These are phyloP conservation scores for Mythimna albipuncta DNA, from an alignment of 2,888 invertebrate species.

Conservation along the genomic window DNA sequence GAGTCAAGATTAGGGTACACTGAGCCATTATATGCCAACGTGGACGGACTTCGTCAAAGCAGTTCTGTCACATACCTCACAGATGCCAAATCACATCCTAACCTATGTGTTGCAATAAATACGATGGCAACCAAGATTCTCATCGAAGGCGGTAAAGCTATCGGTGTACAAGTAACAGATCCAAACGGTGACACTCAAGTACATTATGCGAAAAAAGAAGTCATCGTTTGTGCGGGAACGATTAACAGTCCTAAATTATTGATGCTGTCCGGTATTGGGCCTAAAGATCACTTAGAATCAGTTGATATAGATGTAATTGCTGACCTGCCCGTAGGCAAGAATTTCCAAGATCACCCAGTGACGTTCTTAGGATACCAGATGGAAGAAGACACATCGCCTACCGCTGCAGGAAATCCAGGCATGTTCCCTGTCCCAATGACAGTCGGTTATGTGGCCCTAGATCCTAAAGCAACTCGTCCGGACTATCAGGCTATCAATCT, in stretches of 20 bases:
- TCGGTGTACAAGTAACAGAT: constrained; percentile 63
- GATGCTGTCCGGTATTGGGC: constrained; percentile 74
- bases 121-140: constrained; percentile 66
- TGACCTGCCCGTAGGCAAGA: constrained; percentile 30
- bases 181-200: constrained; percentile 45
- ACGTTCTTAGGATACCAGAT: neutral
- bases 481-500: constrained; percentile 64
- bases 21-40: constrained; percentile 60
- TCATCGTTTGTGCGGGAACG: constrained; percentile 70
- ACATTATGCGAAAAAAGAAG: constrained; percentile 63
- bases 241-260: constrained; percentile 70
- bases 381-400: constrained; percentile 1
- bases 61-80: constrained; percentile 63
- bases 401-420: neutral
- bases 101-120: constrained; percentile 63
- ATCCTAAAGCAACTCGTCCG: constrained; percentile 53
- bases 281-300: constrained; percentile 59
- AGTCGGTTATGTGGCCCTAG: constrained; percentile 54
- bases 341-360: constrained; percentile 51
- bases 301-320: constrained; percentile 61
- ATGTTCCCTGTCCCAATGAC: constrained; percentile 56
- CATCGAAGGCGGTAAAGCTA: constrained; percentile 62
- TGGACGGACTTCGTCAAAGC: constrained; percentile 62
- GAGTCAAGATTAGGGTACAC: constrained; percentile 57
- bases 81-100: constrained; percentile 56